Conservation (phyloP, 2,888 invertebrate species). For the Agrochola lota region DNA sequence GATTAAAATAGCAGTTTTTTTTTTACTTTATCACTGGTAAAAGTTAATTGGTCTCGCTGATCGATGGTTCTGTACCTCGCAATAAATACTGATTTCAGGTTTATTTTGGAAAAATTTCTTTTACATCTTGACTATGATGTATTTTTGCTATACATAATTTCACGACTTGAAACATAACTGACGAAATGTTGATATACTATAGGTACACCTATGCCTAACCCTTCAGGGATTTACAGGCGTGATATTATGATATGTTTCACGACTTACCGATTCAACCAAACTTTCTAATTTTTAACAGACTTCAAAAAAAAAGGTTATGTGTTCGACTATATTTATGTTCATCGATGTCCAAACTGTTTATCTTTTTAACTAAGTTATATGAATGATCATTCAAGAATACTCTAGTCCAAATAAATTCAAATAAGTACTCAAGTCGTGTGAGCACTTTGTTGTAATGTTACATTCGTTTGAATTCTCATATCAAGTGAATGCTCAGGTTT, state of each 20-base stretch:
- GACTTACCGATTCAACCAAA: not conserved
- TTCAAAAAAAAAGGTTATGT: too few relatives aligned
- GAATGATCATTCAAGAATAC: not conserved
- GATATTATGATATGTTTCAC: too few relatives aligned
- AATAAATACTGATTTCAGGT: not conserved
- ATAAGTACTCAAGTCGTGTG: not conserved
- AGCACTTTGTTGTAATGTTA: not conserved
- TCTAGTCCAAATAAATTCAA: not conserved
- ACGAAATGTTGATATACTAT: too few relatives aligned
- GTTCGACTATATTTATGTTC: too few relatives aligned
- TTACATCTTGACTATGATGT: not conserved
- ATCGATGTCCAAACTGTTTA: too few relatives aligned
- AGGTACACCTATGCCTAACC: too few relatives aligned
- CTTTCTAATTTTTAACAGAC: too few relatives aligned
- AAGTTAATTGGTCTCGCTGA: too few relatives aligned
- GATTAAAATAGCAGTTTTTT: conserved; percentile 17
- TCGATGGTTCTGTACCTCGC: not conserved
- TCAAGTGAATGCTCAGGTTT: not conserved
- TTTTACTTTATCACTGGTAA: not conserved
- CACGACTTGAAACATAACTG: too few relatives aligned
- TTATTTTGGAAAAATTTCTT: too few relatives aligned
- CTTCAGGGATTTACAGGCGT: too few relatives aligned
- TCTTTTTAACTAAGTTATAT: too few relatives aligned
- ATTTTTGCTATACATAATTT: not conserved
- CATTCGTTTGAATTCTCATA: not conserved